phyloP scores from a whole-genome alignment of 2,888 invertebrate species.

The Terebella lapidaria region DNA sequence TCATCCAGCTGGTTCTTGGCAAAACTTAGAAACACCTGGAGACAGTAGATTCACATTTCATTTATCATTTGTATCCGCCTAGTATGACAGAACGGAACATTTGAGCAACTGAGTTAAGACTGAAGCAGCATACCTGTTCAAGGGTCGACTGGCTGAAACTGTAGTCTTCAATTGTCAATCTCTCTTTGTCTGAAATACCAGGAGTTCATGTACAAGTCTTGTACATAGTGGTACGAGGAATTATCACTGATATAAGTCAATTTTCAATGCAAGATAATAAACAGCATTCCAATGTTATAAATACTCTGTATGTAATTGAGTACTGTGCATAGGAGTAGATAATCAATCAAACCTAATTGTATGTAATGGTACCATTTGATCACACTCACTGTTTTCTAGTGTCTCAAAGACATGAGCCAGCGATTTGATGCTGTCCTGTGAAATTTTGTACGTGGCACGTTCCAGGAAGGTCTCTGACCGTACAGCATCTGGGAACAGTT shows the following conservation, averaged over 20 bases:
- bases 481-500: slow-evolving; percentile 67
- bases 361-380: too few relatives aligned
- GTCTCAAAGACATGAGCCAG: slow-evolving; percentile 73
- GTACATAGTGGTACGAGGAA: too few relatives aligned
- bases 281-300: too few relatives aligned
- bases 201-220: not conserved
- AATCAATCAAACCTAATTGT: too few relatives aligned
- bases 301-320: too few relatives aligned
- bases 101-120: not conserved
- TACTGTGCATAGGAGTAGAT: too few relatives aligned
- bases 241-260: too few relatives aligned
- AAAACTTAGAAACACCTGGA: not conserved
- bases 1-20: not conserved
- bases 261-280: too few relatives aligned
- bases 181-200: slow-evolving; percentile 63
- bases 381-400: slow-evolving; percentile 70
- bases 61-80: not conserved
- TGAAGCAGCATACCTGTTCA: slow-evolving; percentile 62
- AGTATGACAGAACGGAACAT: not conserved
- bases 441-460: slow-evolving; percentile 73
- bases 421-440: slow-evolving; percentile 71
- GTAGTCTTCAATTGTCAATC: slow-evolving; percentile 76
- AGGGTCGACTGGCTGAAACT: slow-evolving; percentile 85
- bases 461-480: slow-evolving; percentile 76
- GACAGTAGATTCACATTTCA: too few relatives aligned